Conservation (phyloP, 2,888 invertebrate genomes). For the Thecophora atra region DNA sequence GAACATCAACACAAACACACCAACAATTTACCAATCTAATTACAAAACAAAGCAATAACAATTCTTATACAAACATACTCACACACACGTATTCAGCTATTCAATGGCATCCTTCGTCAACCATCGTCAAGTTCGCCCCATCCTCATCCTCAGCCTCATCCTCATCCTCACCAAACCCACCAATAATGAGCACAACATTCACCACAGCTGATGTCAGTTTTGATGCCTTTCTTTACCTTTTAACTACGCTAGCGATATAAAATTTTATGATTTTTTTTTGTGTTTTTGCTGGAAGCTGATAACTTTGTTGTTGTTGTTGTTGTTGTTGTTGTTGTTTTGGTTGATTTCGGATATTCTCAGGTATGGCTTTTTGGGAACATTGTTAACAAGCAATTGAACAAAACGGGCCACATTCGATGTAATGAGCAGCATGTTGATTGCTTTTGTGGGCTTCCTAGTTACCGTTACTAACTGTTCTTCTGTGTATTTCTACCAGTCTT, state of each 20-base stretch:
- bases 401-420: constrained; percentile 20
- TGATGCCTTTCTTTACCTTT: constrained; percentile 28
- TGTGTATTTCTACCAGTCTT: background rate
- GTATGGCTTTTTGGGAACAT: constrained; percentile 31
- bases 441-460: constrained; percentile 24
- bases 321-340: background rate
- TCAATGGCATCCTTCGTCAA: background rate
- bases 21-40: background rate
- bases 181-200: background rate
- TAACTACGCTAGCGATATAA: constrained; percentile 33
- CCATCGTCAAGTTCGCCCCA: no score
- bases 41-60: no score
- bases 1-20: no score
- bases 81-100: no score
- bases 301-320: background rate
- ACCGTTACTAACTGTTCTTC: constrained; percentile 5
- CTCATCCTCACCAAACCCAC: background rate
- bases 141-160: background rate
- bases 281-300: background rate
- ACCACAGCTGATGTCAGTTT: constrained; percentile 25
- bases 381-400: constrained; percentile 43
- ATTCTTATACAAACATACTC: no score
- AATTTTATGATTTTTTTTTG: constrained; percentile 41
- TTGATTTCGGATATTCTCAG: constrained; percentile 35
- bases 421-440: constrained; percentile 33